Percentiles rank a stretch among this genome's conserved stretches.
Evolutionary conservation across 2,797 vertebrate species (phyloP).

Genomic region (Catostomus latipinnis): DNA sequence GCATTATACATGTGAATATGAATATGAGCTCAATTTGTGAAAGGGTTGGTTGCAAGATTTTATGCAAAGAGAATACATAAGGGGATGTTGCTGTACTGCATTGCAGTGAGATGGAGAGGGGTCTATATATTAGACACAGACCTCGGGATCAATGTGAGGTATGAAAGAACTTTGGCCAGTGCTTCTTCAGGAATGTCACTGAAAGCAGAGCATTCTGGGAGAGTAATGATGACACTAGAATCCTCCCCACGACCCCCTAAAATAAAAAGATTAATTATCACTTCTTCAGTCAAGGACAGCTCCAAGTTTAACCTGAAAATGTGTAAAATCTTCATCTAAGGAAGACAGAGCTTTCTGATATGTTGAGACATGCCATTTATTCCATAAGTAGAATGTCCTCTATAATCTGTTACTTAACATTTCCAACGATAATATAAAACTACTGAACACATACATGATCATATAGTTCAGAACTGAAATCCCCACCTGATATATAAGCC

Average conservation of each 20-base stretch:
- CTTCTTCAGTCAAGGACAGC: neutral
- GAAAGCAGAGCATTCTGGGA: slow-evolving; percentile 91
- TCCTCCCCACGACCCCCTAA: slow-evolving; percentile 92
- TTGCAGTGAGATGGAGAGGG: slow-evolving; percentile 65
- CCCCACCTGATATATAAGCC: slow-evolving; percentile 93
- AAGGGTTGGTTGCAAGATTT: slow-evolving; percentile 3
- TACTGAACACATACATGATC: neutral
- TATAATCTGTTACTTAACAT: neutral
- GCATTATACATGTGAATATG: slow-evolving; percentile 5
- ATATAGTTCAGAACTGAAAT: neutral
- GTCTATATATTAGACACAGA: slow-evolving; percentile 66
- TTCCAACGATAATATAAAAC: neutral
- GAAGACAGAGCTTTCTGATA: neutral
- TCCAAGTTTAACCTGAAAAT: neutral
- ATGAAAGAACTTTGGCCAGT: slow-evolving; percentile 87
- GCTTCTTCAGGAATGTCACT: slow-evolving; percentile 88
- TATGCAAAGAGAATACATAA: slow-evolving; percentile 58
- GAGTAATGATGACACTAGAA: slow-evolving; percentile 93
- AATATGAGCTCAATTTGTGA: slow-evolving; percentile 12
- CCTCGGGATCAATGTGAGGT: slow-evolving; percentile 91
- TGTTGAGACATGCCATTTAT: neutral
- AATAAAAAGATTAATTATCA: slow-evolving; percentile 29
- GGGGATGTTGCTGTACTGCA: slow-evolving; percentile 55
- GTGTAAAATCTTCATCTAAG: neutral
- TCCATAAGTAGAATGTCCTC: neutral